Base-by-base conservation (phyloP, 2,888 invertebrate genomes). In the Andricus quercusramuli region DNA sequence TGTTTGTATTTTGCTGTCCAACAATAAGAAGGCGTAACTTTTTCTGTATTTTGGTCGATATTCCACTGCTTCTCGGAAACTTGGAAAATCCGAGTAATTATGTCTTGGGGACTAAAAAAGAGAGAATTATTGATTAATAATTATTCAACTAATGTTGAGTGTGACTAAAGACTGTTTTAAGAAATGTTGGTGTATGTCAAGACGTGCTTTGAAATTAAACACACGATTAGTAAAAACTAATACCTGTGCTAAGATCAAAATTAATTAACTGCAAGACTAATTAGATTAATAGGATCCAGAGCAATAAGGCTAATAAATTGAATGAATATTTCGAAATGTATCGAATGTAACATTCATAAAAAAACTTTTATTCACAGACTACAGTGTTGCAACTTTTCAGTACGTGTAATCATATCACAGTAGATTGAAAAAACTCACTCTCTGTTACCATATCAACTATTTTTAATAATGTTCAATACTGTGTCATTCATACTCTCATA, bases 271-370 rank as follows among this genome's bases (percentile, higher is more conserved):
- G 5, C 47, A 47, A 47, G 47, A 47, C 5, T 47, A 5, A 41
- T 47, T 47, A 17, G 47, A 47, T 15, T 47, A 17, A 6, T 17
- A 47, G 17, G 47, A 17, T 17, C 17, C 47, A 17, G 17, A 17
- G 47, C 17, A 47, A 47, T 5, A 47, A 44, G 44, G 44, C 44
- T 44, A 44, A 47, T 17, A 47, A 47, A 47, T 17, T 47, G 2
- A 22, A 22, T 59, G 11, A 59, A 22, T 22, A 59, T n/a, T 22
- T 59, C 8, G 22, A 59, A 59, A 51, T 70, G n/a, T 70, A 13
- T n/a, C 32, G 41, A 66, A 70, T 70, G 5, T 70, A 70, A 70
- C 70, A 51, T 70, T 51, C 29, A 70, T 70, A 70, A 51, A 70
- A 68, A 70, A 29, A 51, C 25, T 70, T 51, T 70, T 70, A 70